These are phyloP conservation scores for Drosophila pectinifera DNA, from an alignment of 1,140 invertebrate species.

Conservation along the genomic window DNA sequence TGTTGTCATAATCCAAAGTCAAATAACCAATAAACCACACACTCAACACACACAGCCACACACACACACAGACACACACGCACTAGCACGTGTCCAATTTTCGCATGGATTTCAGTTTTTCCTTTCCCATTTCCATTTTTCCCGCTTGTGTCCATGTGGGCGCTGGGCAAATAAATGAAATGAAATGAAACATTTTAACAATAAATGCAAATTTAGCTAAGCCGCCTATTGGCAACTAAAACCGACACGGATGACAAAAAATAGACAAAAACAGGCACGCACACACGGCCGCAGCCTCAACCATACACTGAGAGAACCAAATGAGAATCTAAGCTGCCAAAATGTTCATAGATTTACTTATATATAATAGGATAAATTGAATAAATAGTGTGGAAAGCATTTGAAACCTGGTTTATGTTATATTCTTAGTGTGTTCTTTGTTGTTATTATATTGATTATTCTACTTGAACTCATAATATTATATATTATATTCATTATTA, in stretches of 20 bases:
- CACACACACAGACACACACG: background rate
- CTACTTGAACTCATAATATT: too few species aligned
- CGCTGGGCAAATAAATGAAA: slow-evolving; percentile 70
- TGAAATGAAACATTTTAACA: slow-evolving; percentile 83
- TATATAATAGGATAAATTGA: too few species aligned
- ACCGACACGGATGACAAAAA: slow-evolving; percentile 58
- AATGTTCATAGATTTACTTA: too few species aligned
- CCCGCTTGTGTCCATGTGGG: slow-evolving; percentile 10
- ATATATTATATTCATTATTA: too few species aligned
- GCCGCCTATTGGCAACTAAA: slow-evolving; percentile 69
- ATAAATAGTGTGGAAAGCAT: too few species aligned
- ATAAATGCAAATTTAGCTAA: slow-evolving; percentile 82
- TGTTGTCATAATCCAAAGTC: slow-evolving; percentile 79
- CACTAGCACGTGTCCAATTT: slow-evolving; percentile 62
- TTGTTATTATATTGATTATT: too few species aligned
- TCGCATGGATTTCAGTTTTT: slow-evolving; percentile 54
- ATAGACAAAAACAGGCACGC: slow-evolving; percentile 61
- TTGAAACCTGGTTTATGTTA: too few species aligned
- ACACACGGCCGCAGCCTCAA: slow-evolving; percentile 1
- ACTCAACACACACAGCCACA: background rate
- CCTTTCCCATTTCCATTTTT: slow-evolving; percentile 4
- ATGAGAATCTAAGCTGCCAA: too few species aligned
- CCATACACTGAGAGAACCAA: background rate
- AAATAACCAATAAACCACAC: slow-evolving; percentile 73
- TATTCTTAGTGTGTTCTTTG: too few species aligned